phyloP scores from a whole-genome alignment of 2,888 invertebrate genomes.

The Dynastes tityus region DNA sequence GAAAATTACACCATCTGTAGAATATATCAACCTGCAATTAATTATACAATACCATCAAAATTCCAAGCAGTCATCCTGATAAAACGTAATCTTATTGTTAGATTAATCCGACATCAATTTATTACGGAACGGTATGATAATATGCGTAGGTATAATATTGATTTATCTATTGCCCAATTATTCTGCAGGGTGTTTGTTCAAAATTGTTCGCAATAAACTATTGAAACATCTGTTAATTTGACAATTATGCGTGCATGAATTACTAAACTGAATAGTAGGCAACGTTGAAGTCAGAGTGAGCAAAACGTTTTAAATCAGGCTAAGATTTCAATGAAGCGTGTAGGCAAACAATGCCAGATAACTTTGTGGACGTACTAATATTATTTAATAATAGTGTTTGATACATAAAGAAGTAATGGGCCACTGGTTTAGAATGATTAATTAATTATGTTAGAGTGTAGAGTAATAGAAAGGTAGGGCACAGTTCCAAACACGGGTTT shows the following conservation, averaged over 20 bases:
- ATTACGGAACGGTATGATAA: not conserved
- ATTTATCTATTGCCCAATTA: not conserved
- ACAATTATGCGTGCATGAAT: not conserved
- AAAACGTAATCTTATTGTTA: not conserved
- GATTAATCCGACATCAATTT: not conserved
- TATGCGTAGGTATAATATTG: not conserved
- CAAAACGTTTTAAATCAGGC: slow-evolving; percentile 38
- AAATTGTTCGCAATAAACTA: not conserved
- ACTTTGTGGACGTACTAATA: slow-evolving; percentile 18
- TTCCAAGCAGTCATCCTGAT: too few relatives aligned
- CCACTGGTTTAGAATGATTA: slow-evolving; percentile 37
- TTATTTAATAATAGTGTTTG: slow-evolving; percentile 26
- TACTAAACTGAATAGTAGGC: not conserved
- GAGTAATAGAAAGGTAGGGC: slow-evolving; percentile 24
- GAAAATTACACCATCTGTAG: too few relatives aligned
- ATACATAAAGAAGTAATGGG: slow-evolving; percentile 23
- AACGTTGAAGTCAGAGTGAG: not conserved
- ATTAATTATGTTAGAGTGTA: slow-evolving; percentile 27
- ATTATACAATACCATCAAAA: too few relatives aligned
- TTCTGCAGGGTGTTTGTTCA: not conserved
- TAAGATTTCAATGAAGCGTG: slow-evolving; percentile 38
- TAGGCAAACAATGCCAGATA: slow-evolving; percentile 40
- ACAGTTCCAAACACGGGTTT: not conserved
- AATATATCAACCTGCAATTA: too few relatives aligned
- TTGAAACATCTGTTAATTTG: not conserved